Percentiles rank a stretch among this genome's conserved stretches.
These are phyloP conservation scores for Pheosia gnoma DNA, from an alignment of 2,888 invertebrate genomes.

Conservation along the genomic window DNA sequence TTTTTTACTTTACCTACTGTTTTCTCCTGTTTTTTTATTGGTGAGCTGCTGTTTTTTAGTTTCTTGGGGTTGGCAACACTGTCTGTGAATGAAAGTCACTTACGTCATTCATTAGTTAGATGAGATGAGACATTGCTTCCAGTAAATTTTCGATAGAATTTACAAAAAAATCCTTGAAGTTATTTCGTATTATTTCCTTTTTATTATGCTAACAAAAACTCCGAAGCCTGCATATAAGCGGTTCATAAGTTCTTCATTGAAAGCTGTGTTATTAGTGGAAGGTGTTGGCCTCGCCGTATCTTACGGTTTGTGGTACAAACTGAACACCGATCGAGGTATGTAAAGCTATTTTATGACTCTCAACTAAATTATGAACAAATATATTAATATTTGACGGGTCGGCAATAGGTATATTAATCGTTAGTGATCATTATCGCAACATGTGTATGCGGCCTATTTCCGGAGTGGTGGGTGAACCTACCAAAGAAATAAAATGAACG, in stretches of 20 bases:
- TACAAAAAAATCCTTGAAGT: slow-evolving; percentile 12
- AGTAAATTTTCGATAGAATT: slow-evolving; percentile 19
- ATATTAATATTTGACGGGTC: neutral
- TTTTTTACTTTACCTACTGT: no score
- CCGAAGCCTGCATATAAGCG: slow-evolving; percentile 83
- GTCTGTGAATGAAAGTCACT: neutral
- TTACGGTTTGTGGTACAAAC: slow-evolving; percentile 87
- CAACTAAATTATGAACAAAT: neutral
- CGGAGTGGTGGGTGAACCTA: no score
- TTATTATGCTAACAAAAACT: slow-evolving; percentile 87
- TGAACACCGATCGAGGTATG: slow-evolving; percentile 89
- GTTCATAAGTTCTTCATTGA: slow-evolving; percentile 80
- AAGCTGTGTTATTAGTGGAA: slow-evolving; percentile 85
- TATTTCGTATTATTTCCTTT: slow-evolving; percentile 21
- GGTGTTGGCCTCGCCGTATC: slow-evolving; percentile 82
- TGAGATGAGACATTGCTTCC: slow-evolving; percentile 38
- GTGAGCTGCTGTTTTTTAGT: no score
- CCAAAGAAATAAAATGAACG: no score
- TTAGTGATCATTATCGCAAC: neutral
- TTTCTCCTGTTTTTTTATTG: no score
- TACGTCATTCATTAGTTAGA: slow-evolving; percentile 1
- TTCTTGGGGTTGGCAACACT: no score
- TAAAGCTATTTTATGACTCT: neutral
- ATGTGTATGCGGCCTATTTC: slow-evolving; percentile 1
- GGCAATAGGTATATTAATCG: neutral